Evolutionary conservation across 2,113 vertebrate genomes (phyloP), one percentile per base, ranked within the genome.

Genomic region (Pyrgilauda ruficollis): DNA sequence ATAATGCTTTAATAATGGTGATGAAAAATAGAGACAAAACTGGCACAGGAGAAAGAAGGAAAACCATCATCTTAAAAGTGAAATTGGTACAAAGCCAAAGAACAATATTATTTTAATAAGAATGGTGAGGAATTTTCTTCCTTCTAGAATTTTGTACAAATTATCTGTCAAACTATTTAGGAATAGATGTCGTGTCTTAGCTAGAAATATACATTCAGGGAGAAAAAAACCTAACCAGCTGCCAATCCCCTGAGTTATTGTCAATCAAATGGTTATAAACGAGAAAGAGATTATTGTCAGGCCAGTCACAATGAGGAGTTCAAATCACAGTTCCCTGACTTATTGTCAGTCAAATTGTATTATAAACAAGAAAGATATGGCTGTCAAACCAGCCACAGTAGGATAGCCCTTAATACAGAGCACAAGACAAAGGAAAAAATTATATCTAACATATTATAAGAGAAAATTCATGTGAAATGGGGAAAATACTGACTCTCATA

Each of bases 241-340:
- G 94, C 91, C 94, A 95, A 61, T 89, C 61, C 21, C 35, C 89
- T 89, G 86, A 67, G 61, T 93, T 81, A 75, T 6, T 92, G 91
- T 93, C 95, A 95, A 44, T 89, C 95, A 89, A 89, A 63, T 50
- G 80, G 75, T 72, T 79, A 31, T 27, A 76, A 86, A 89, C 10
- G 39, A 95, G 84, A 85, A 35, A 37, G 63, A 86, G 68, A 90
- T 62, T 87, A 82, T 89, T 94, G 75, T 94, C 95, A 95, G 88
- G 80, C 82, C 79, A 72, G 70, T 63, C 89, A 92, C 74, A 85
- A 87, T 43, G 75, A 93, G 76, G 63, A 80, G 84, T 89, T 94
- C 85, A 76, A 83, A 85, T 83, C 46, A 6, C 91, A 87, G 50
- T 28, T 80, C 86, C 72, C 50, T 92, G 89, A 66, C 76, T 92